A percentile compares a stretch with the other conserved stretches of the same genome.
Evolutionary conservation across 2,888 invertebrate species (phyloP).

Genomic region (Tineola bisselliella): DNA sequence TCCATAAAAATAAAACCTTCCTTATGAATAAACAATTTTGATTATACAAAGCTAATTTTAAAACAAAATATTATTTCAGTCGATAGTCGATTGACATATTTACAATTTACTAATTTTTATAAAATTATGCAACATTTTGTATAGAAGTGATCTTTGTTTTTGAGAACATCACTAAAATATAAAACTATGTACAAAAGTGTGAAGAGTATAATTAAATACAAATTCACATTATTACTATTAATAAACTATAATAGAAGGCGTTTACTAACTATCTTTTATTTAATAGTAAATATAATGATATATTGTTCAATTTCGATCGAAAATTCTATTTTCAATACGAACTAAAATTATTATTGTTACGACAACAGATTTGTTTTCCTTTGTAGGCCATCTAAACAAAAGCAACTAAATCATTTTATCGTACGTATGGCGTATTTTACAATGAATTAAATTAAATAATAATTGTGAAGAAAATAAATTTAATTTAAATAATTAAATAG

Average conservation of each 20-base stretch:
- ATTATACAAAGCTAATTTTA: background rate
- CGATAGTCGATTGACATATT: background rate
- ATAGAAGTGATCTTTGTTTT: background rate
- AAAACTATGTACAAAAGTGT: slow-evolving; percentile 12
- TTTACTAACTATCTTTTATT: slow-evolving; percentile 40
- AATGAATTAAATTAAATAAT: background rate
- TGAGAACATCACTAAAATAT: background rate
- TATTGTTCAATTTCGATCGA: background rate
- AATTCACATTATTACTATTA: background rate
- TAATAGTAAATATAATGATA: background rate
- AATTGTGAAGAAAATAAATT: background rate
- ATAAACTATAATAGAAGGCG: slow-evolving; percentile 54
- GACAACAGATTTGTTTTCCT: background rate
- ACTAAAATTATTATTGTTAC: background rate
- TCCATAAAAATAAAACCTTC: background rate
- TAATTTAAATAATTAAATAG: slow-evolving; percentile 2
- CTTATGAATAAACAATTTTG: background rate
- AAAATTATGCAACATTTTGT: background rate
- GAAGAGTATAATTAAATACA: slow-evolving; percentile 2
- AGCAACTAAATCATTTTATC: background rate
- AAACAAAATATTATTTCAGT: background rate
- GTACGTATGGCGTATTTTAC: background rate
- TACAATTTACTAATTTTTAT: background rate
- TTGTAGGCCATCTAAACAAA: background rate
- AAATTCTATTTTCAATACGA: slow-evolving; percentile 1